Conservation (phyloP, 2,113 vertebrate species). For the Melanotaenia duboulayi region DNA sequence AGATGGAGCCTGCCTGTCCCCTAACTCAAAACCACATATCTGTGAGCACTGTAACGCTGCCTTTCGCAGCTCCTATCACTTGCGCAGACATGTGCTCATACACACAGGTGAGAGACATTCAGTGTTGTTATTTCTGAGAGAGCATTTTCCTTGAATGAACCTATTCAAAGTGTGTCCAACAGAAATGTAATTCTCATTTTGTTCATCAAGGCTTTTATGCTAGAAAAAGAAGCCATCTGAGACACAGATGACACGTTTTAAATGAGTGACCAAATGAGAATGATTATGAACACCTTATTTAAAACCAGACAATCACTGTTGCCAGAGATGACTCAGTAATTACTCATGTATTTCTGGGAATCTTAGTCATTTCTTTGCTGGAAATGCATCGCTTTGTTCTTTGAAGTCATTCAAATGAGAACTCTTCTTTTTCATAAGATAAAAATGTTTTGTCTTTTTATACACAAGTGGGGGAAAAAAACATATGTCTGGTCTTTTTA, state of each 20-base stretch:
- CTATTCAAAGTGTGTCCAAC: background rate
- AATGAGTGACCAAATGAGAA: background rate
- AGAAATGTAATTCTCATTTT: background rate
- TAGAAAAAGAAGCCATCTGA: background rate
- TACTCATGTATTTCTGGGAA: constrained; percentile 55
- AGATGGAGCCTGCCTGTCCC: constrained; percentile 89
- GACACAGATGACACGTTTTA: background rate
- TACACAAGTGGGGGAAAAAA: background rate
- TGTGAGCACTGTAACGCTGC: constrained; percentile 98
- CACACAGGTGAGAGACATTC: constrained; percentile 89
- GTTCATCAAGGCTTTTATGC: background rate
- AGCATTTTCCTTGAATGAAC: background rate
- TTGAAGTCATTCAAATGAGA: constrained; percentile 20
- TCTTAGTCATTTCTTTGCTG: constrained; percentile 68
- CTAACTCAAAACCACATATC: constrained; percentile 96
- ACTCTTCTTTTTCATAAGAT: background rate
- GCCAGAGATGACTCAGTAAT: constrained; percentile 46
- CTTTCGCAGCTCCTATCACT: constrained; percentile 98
- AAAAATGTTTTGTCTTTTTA: background rate
- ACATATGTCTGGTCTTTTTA: too few relatives aligned
- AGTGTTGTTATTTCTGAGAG: constrained; percentile 22
- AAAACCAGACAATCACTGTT: constrained; percentile 38
- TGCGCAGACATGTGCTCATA: constrained; percentile 97
- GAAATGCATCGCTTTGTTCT: constrained; percentile 41
- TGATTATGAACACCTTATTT: background rate